Evolutionary conservation across 2,797 vertebrate species (phyloP).

Genomic region (Acrossocheilus wenchowensis): DNA sequence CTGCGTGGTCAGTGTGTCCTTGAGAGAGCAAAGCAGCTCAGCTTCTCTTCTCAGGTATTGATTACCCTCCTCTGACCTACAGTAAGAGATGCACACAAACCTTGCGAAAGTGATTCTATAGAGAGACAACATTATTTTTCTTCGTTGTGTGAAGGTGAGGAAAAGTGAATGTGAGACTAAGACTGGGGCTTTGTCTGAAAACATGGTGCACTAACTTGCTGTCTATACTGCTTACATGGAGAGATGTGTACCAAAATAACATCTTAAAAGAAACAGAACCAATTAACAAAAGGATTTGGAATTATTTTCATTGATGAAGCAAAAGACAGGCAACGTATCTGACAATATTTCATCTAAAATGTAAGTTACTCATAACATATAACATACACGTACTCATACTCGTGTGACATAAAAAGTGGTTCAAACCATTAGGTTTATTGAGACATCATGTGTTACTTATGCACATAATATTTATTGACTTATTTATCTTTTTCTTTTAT

Average conservation of each 20-base stretch:
- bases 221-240: neutral
- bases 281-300: too few relatives aligned
- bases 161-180: neutral
- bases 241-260: neutral
- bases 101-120: conserved; percentile 44
- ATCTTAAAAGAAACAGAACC: neutral
- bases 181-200: neutral
- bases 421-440: neutral
- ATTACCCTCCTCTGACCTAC: conserved; percentile 38
- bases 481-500: neutral
- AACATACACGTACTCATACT: too few relatives aligned
- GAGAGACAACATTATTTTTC: conserved; percentile 42
- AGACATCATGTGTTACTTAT: neutral
- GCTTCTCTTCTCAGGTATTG: conserved; percentile 42
- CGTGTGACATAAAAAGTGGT: neutral
- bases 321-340: too few relatives aligned
- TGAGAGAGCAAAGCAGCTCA: neutral
- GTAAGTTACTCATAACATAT: too few relatives aligned
- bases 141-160: conserved; percentile 39
- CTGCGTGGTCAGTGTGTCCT: conserved; percentile 28
- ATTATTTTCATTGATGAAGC: too few relatives aligned
- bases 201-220: neutral
- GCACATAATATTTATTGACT: neutral
- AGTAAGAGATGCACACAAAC: conserved; percentile 7
- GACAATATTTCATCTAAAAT: too few relatives aligned